Percentiles rank a stretch among this genome's conserved stretches.
phyloP scores from a whole-genome alignment of 1,140 invertebrate genomes.

The Monochamus saltuarius region DNA sequence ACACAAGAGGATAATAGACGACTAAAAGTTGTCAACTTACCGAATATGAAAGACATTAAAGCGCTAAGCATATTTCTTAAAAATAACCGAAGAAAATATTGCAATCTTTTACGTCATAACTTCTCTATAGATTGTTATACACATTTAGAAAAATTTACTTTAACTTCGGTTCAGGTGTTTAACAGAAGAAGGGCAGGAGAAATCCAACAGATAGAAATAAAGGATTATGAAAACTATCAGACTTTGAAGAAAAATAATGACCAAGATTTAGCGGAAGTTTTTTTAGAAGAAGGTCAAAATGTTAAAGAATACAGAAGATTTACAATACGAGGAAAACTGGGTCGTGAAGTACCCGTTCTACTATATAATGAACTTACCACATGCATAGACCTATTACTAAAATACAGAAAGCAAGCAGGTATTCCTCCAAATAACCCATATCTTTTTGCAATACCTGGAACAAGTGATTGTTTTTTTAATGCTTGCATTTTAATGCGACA shows the following conservation, averaged over 20 bases:
- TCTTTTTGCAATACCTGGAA: neutral
- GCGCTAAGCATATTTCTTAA: conserved; percentile 3
- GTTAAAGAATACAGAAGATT: neutral
- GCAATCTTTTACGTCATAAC: neutral
- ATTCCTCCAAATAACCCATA: neutral
- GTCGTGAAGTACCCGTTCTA: neutral
- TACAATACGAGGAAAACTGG: neutral
- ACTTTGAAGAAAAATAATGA: neutral
- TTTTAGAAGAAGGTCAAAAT: conserved; percentile 3
- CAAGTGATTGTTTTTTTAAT: neutral
- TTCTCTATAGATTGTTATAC: neutral
- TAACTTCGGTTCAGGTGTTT: conserved; percentile 4
- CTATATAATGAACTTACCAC: neutral
- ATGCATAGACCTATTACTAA: neutral
- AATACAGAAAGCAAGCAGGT: neutral
- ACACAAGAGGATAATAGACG: neutral
- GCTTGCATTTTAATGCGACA: neutral
- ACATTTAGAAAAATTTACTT: neutral
- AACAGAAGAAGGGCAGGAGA: conserved; percentile 10
- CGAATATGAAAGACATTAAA: conserved; percentile 8
- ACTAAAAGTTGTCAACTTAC: neutral
- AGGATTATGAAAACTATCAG: neutral
- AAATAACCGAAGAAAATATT: neutral
- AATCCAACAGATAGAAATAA: conserved; percentile 1
- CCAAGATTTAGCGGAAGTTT: neutral